Evolutionary conservation across 2,113 vertebrate species (phyloP), one percentile per base, ranked within the genome.

Genomic region (Rhombomys opimus): DNA sequence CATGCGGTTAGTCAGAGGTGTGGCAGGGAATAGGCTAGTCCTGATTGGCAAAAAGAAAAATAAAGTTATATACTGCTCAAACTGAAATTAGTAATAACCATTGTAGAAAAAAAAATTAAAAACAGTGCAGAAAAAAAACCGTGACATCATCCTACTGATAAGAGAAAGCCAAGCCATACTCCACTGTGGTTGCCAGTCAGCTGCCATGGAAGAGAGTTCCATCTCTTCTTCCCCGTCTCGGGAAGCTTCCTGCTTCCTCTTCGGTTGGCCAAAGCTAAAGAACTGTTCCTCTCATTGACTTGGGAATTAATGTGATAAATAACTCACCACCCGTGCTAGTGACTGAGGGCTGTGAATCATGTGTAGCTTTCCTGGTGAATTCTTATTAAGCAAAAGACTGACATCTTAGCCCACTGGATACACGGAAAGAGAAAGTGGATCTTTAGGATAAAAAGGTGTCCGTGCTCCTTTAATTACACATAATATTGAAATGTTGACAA

Each of bases 391-490:
- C 72, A 77, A 65, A n/a, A 94, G 5, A 92, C 32, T 22, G 35
- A 81, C 25, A 46, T n/a, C 38, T 5, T 13, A 52, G 41, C 7
- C 30, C 57, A 94, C n/a, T 23, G 3, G 50, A 90, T 41, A 68
- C 41, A 54, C 14, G 7, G 12, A 88, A 87, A 80, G 8, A 80
- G 17, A 68, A 32, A 61, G 38, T 57, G 1, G 4, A 61, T 18
- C 9, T 76, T 9, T 59, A 54, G 17, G 2, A 13, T n/a, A 14
- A 65, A 54, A 91, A 52, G 38, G 32, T 32, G 10, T 11, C 14
- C 73, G 81, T 68, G 18, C 32, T 87, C 52, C 54, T 89, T 76
- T 57, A 90, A 96, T 59, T 38, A 82, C 11, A 54, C 38, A 35
- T 76, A n/a, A 67, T 76, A 82, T 38, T 35, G 38, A 13, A 70